phyloP scores from a whole-genome alignment of 37 sponge, comb jelly and placozoan genomes.

The Geodia barretti region DNA sequence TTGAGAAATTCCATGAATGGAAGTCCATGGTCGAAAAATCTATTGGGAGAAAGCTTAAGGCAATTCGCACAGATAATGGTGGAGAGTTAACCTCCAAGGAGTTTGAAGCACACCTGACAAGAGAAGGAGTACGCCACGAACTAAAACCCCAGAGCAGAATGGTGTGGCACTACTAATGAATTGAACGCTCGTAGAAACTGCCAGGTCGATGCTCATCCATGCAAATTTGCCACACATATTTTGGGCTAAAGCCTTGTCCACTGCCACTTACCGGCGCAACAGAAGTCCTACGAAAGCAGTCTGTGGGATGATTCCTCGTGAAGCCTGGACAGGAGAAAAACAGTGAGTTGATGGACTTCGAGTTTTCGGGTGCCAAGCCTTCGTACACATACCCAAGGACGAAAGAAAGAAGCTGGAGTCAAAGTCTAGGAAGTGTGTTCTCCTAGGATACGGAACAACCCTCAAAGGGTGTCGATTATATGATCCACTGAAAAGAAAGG shows the following conservation, averaged over 20 bases:
- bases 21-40: conserved; percentile 54
- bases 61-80: conserved; percentile 49
- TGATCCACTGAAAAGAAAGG: conserved; percentile 21
- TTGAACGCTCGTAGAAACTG: conserved; percentile 64
- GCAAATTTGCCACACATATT: conserved; percentile 59
- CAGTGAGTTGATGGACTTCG: conserved; percentile 43
- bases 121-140: conserved; percentile 63
- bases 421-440: conserved; percentile 52
- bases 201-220: conserved; percentile 63
- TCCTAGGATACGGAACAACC: conserved; percentile 41
- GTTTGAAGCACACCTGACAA: conserved; percentile 38
- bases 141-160: conserved; percentile 73
- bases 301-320: conserved; percentile 55
- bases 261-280: conserved; percentile 58
- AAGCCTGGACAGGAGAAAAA: conserved; percentile 38
- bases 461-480: conserved; percentile 50
- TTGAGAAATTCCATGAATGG: conserved; percentile 58
- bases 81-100: conserved; percentile 53
- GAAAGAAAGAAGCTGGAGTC: conserved; percentile 48
- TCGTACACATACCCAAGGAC: conserved; percentile 48
- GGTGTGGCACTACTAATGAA: conserved; percentile 62
- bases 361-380: conserved; percentile 53
- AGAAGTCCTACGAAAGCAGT: conserved; percentile 52
- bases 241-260: conserved; percentile 76
- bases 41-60: conserved; percentile 47